These are phyloP conservation scores for Aviceda subcristata DNA, from an alignment of 2,113 vertebrate species.

Conservation along the genomic window DNA sequence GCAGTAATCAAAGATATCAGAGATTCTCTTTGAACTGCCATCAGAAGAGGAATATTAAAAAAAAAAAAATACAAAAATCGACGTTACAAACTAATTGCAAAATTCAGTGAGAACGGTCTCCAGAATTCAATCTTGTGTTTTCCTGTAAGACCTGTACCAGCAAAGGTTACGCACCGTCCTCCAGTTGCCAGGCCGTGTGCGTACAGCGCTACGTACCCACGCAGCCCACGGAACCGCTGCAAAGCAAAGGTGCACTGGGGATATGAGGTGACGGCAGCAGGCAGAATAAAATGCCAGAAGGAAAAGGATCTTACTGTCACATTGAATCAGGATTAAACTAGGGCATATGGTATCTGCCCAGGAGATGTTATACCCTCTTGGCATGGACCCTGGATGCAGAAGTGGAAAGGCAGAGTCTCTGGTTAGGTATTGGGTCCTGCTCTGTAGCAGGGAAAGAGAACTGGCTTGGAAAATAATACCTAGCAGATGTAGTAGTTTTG, in stretches of 20 bases:
- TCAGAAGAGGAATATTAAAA: neutral
- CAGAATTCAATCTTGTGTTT: neutral
- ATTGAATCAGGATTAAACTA: constrained; percentile 8
- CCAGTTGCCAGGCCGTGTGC: neutral
- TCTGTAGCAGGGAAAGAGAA: neutral
- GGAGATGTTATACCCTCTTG: neutral
- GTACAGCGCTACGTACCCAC: too few relatives aligned
- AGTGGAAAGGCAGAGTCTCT: neutral
- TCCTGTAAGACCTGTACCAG: neutral
- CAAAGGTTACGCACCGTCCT: neutral
- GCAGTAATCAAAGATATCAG: neutral
- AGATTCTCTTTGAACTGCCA: neutral
- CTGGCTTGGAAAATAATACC: neutral
- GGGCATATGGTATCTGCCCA: neutral
- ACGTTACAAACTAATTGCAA: neutral
- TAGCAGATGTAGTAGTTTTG: neutral
- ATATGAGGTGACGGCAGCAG: neutral
- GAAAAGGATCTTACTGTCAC: constrained; percentile 9
- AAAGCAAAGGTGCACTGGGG: neutral
- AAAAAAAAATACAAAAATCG: accelerated
- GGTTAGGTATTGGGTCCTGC: neutral
- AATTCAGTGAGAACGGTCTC: neutral
- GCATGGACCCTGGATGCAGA: neutral
- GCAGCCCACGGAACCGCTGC: neutral
- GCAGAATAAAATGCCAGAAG: neutral